Percentiles rank a stretch among this genome's conserved stretches.
Evolutionary conservation across 2,888 invertebrate species (phyloP).

Genomic region (Rotaria macrura): DNA sequence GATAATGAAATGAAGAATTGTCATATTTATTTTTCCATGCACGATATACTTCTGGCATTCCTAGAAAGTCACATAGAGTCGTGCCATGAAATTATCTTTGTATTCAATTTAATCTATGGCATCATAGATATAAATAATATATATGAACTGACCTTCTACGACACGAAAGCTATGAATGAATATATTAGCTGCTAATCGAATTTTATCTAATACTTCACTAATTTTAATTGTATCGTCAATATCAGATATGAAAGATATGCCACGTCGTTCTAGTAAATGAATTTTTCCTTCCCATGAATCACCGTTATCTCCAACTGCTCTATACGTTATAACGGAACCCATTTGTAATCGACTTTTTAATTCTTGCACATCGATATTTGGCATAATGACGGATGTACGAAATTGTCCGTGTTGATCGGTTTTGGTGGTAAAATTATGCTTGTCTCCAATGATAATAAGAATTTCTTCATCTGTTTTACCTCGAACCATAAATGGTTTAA

Average conservation of each 20-base stretch:
- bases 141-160: background rate
- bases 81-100: too few relatives aligned
- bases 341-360: background rate
- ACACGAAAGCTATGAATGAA: background rate
- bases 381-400: background rate
- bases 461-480: background rate
- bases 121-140: too few relatives aligned
- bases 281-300: background rate
- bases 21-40: background rate
- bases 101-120: too few relatives aligned
- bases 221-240: slow-evolving; percentile 7
- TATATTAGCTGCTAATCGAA: background rate
- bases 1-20: background rate
- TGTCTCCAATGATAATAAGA: background rate
- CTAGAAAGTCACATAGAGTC: background rate
- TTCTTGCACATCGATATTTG: background rate
- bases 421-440: background rate
- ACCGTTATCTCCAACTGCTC: background rate
- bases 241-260: background rate
- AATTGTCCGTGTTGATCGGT: background rate
- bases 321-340: background rate
- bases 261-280: background rate
- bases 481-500: background rate
- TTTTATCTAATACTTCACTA: background rate
- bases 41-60: background rate